Base-by-base conservation (phyloP, 2,797 vertebrate species). In the Thalassophryne amazonica region DNA sequence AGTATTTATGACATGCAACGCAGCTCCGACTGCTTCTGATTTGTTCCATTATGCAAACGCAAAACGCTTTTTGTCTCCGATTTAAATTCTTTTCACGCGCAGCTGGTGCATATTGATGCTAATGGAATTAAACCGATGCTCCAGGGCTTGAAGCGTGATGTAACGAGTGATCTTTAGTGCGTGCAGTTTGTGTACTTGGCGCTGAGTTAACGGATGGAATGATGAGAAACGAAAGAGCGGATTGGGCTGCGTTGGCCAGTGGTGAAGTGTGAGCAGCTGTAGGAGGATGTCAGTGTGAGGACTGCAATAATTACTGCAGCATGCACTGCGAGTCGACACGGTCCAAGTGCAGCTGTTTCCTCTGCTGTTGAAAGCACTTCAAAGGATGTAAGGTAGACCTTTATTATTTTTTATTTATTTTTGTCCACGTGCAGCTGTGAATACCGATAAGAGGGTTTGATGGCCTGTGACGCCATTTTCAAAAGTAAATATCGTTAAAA, bases 211-310 rank as follows among this genome's bases (percentile, higher is more conserved):
- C 52, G 48, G 67, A 57, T 28, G 34, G 28, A 69, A 48, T 64
- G 55, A 59, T 38, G 32, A 49, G 60, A 57, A 69, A 63, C 40
- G 7, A 47, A 53, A 64, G 49, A 12, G n/a, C 42, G 45, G 52
- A 62, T 56, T 68, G 56, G 21, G 49, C 49, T 73, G 81, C 73
- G 63, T 78, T 73, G 74, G 61, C 62, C 70, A 66, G 51, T 39
- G 69, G 58, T 79, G 72, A 67, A 77, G 69, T 73, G 77, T 69
- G 60, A 84, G 75, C 86, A 85, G 79, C 84, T 86, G 83, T 47
- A 67, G 56, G 56, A 63, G 49, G 73, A 78, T 76, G 66, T 64
- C 81, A 76, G 71, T 65, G 40, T 36, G 60, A 74, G 53, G 47
- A 73, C 65, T 77, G 72, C 74, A 82, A 80, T 82, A 82, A 86